A percentile compares a stretch with the other conserved stretches of the same genome.
Evolutionary conservation across 2,113 vertebrate genomes (phyloP).

Genomic region (Amblyopsis rosae): DNA sequence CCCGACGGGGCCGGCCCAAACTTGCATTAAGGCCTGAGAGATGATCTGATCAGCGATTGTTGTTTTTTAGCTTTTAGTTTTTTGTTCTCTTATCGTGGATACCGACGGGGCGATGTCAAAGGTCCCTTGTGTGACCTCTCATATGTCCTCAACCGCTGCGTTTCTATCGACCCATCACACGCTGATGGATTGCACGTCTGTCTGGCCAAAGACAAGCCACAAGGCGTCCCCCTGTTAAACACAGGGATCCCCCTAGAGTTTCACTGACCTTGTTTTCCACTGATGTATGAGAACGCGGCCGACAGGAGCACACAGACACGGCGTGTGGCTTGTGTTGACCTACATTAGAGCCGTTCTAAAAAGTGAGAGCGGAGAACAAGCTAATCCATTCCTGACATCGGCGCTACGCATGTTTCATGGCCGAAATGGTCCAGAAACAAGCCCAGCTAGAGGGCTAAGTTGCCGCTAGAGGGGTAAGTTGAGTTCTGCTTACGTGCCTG

Average conservation of each 20-base stretch:
- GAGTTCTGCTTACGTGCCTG: conserved; percentile 45
- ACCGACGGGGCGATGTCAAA: conserved; percentile 47
- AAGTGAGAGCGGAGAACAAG: conserved; percentile 24
- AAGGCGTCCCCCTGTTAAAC: conserved; percentile 46
- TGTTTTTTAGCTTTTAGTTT: no score
- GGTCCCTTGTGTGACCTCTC: conserved; percentile 29
- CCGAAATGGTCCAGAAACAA: conserved; percentile 29
- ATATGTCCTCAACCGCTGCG: conserved; percentile 44
- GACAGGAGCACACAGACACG: conserved; percentile 38
- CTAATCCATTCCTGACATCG: conserved; percentile 24
- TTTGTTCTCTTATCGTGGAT: conserved; percentile 34
- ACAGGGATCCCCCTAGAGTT: conserved; percentile 58
- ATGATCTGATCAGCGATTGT: not conserved
- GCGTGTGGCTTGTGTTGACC: conserved; percentile 56
- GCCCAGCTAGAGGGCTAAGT: no score
- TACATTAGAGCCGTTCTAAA: conserved; percentile 49
- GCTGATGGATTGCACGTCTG: conserved; percentile 63
- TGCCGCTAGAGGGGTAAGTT: conserved; percentile 27
- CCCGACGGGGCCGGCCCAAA: not conserved
- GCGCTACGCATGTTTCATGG: conserved; percentile 26
- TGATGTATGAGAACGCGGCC: conserved; percentile 55
- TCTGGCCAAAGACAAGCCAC: conserved; percentile 52
- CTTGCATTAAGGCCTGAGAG: not conserved
- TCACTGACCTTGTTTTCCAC: conserved; percentile 60
- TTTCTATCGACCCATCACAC: conserved; percentile 27